phyloP scores from a whole-genome alignment of 2,113 vertebrate genomes.

The Xiphophorus hellerii region DNA sequence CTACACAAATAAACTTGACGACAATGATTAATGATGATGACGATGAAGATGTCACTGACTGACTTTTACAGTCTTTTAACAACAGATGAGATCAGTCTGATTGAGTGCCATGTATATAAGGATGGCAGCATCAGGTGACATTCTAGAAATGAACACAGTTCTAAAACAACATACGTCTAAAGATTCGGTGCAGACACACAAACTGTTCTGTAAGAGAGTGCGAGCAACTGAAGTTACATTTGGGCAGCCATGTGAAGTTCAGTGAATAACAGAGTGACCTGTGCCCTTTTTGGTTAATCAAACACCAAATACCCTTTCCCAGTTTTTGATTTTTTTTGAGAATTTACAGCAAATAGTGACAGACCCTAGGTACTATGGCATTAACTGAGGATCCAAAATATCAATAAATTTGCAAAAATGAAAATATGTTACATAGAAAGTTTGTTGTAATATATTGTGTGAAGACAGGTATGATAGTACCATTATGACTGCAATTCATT shows the following conservation, averaged over 20 bases:
- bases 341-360: neutral
- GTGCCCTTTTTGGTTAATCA: constrained; percentile 14
- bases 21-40: too few relatives aligned
- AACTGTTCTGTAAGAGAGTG: constrained; percentile 4
- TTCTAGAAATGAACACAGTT: neutral
- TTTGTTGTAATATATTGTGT: too few relatives aligned
- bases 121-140: neutral
- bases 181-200: constrained; percentile 2
- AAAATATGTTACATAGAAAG: too few relatives aligned
- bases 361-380: neutral
- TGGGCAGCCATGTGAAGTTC: constrained; percentile 14
- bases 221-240: neutral
- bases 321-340: neutral
- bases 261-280: constrained; percentile 4
- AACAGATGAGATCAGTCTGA: too few relatives aligned
- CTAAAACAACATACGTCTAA: neutral
- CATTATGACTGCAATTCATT: neutral
- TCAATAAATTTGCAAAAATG: too few relatives aligned
- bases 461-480: neutral
- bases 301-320: neutral
- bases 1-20: too few relatives aligned
- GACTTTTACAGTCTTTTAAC: too few relatives aligned
- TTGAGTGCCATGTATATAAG: neutral
- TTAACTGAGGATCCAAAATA: neutral
- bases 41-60: too few relatives aligned